These are phyloP conservation scores for Lasiurus borealis DNA, from an alignment of 2,113 vertebrate species.

Conservation along the genomic window DNA sequence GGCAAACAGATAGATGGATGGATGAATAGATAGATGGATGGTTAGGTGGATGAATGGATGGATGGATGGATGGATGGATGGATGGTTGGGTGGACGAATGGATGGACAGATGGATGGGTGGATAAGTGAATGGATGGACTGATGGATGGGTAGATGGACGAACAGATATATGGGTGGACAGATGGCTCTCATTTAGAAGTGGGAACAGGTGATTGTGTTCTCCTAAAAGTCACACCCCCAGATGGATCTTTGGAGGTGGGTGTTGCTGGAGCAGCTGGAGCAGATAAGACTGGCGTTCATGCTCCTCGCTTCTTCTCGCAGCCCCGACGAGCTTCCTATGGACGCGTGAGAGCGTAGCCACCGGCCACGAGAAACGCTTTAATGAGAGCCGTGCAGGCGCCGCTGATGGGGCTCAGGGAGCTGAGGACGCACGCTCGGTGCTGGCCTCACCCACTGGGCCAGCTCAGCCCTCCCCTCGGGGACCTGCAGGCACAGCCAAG, in stretches of 20 bases:
- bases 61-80: neutral
- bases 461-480: neutral
- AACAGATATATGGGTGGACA: too few species aligned
- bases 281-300: neutral
- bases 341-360: fast-evolving
- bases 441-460: too few species aligned
- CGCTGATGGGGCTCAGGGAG: neutral
- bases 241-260: neutral
- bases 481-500: neutral
- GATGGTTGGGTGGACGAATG: neutral
- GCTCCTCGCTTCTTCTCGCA: neutral
- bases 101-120: fast-evolving
- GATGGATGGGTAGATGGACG: too few species aligned
- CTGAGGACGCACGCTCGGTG: neutral
- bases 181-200: too few species aligned
- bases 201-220: too few species aligned
- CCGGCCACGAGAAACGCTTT: neutral
- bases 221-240: fast-evolving
- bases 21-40: too few species aligned
- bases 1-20: neutral
- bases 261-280: neutral
- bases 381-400: neutral
- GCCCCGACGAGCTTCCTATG: neutral
- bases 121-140: too few species aligned
- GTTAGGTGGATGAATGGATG: too few species aligned